A percentile compares a stretch with the other conserved stretches of the same genome.
Evolutionary conservation across 2,113 vertebrate species (phyloP).

Genomic region (Melanotaenia duboulayi): DNA sequence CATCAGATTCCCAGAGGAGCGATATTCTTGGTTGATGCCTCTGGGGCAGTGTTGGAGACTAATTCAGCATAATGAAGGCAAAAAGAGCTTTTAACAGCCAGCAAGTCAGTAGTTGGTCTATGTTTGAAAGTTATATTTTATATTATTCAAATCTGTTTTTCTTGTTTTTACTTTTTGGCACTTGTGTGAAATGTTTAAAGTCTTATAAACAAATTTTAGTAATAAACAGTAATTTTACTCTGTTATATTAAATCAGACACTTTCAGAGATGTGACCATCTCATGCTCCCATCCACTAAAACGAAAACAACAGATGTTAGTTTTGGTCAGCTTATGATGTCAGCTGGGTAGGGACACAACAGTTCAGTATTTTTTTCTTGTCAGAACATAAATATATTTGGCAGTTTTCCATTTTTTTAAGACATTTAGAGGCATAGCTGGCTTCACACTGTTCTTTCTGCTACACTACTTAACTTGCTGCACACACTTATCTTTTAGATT

Average conservation of each 20-base stretch:
- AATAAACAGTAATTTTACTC: slow-evolving; percentile 6
- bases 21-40: slow-evolving; percentile 14
- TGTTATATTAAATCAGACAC: slow-evolving; percentile 21
- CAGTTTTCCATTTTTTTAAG: neutral
- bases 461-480: neutral
- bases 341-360: slow-evolving; percentile 13
- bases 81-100: neutral
- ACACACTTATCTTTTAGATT: slow-evolving; percentile 3
- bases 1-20: slow-evolving; percentile 26
- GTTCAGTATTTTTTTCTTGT: slow-evolving; percentile 24
- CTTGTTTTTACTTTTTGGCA: too few relatives aligned
- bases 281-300: neutral
- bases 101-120: neutral
- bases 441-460: too few relatives aligned
- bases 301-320: neutral
- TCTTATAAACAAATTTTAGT: neutral
- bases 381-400: slow-evolving; percentile 28
- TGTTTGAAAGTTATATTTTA: neutral
- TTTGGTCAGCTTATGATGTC: slow-evolving; percentile 2
- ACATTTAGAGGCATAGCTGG: too few relatives aligned
- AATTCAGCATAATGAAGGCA: neutral
- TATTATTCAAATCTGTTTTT: neutral
- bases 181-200: too few relatives aligned
- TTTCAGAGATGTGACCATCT: neutral
- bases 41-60: slow-evolving; percentile 19